Percentiles rank a stretch among this genome's conserved stretches.
These are phyloP conservation scores for Aspidiotus destructor DNA, from an alignment of 2,888 invertebrate genomes.

Conservation along the genomic window DNA sequence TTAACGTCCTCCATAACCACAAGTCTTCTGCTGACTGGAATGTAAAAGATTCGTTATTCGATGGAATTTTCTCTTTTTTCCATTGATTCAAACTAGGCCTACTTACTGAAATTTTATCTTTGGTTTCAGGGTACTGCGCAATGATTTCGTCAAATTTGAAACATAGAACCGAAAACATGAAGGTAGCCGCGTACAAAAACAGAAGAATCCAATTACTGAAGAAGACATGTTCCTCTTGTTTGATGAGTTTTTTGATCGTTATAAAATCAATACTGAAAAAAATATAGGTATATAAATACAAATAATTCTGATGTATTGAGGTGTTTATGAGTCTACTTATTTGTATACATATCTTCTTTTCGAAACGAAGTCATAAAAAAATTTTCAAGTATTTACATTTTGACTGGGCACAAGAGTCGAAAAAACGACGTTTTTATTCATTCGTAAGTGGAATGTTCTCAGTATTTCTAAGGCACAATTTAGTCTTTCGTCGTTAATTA, in stretches of 20 bases:
- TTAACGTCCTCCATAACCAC: constrained; percentile 24
- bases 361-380: no score
- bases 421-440: no score
- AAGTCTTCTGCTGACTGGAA: constrained; percentile 21
- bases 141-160: constrained; percentile 28
- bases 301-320: background rate
- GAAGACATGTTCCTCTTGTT: constrained; percentile 2
- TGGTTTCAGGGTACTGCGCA: constrained; percentile 12
- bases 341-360: no score
- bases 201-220: constrained; percentile 23
- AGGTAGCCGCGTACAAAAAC: constrained; percentile 17
- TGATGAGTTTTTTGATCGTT: constrained; percentile 7
- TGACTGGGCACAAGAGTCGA: no score
- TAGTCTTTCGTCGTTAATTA: no score
- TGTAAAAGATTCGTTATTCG: background rate
- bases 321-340: no score
- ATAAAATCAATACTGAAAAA: constrained; percentile 24
- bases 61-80: background rate
- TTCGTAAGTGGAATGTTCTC: no score
- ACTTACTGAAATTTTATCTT: constrained; percentile 14
- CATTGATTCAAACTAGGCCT: background rate
- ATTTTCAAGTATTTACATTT: no score
- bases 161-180: constrained; percentile 26
- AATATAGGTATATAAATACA: background rate
- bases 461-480: no score